Conservation (phyloP, 2,797 vertebrate species). For the Rhodeus uyekii region DNA sequence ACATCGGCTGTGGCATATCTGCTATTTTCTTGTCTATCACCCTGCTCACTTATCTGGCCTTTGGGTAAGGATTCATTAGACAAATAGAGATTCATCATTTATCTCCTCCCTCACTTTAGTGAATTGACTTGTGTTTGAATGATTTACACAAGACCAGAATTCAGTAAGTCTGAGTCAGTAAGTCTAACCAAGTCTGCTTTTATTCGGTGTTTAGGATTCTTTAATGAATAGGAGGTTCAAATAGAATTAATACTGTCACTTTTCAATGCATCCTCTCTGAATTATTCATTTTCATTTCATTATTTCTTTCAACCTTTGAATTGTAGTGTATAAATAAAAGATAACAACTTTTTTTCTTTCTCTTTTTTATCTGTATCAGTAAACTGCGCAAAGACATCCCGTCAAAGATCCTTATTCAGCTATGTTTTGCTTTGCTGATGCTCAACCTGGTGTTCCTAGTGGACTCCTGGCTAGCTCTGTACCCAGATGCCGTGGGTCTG, state of each 20-base stretch:
- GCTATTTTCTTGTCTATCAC: constrained; percentile 93
- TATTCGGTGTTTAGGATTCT: background rate
- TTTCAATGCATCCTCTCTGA: background rate
- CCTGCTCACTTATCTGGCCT: constrained; percentile 92
- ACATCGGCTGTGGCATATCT: constrained; percentile 94
- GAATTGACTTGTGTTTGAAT: too few relatives aligned
- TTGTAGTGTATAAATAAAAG: background rate
- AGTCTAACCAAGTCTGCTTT: background rate
- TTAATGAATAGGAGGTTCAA: too few relatives aligned
- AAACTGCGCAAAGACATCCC: constrained; percentile 94
- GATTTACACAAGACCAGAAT: too few relatives aligned
- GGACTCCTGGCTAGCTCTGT: constrained; percentile 89
- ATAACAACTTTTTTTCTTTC: background rate
- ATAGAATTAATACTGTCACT: background rate
- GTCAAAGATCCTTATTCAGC: constrained; percentile 94
- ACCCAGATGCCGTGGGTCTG: constrained; percentile 72
- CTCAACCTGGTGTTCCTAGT: constrained; percentile 91
- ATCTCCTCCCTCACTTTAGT: too few relatives aligned
- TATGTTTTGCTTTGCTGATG: constrained; percentile 88
- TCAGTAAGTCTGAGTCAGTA: too few relatives aligned
- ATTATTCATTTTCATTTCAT: background rate
- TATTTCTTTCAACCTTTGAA: background rate
- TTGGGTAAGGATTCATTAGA: constrained; percentile 83
- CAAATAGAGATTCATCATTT: background rate
- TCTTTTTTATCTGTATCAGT: constrained; percentile 66